Percentiles rank a stretch among this genome's conserved stretches.
phyloP scores from a whole-genome alignment of 2,888 invertebrate genomes.

The Gryllus longicercus region DNA sequence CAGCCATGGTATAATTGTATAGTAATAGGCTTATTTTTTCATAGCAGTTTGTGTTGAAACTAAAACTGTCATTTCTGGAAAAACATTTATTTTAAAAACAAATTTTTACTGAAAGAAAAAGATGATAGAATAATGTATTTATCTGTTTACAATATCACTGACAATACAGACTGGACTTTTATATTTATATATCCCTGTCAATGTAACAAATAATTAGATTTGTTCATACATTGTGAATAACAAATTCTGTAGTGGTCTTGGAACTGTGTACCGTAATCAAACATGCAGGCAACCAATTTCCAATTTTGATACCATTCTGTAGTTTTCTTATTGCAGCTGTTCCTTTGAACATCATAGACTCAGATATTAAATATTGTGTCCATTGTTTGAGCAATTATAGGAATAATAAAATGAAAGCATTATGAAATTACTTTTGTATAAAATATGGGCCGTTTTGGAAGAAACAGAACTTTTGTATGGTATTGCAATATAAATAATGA shows the following conservation, averaged over 20 bases:
- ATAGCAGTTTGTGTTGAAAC: not conserved
- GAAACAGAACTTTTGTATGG: no score
- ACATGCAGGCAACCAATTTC: not conserved
- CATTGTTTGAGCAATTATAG: not conserved
- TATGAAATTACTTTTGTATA: no score
- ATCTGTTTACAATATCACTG: conserved; percentile 8
- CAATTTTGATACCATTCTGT: not conserved
- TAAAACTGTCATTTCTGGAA: no score
- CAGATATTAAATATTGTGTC: not conserved
- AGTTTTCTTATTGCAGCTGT: conserved; percentile 8
- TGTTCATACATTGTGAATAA: not conserved
- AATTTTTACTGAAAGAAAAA: not conserved
- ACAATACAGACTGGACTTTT: conserved; percentile 17
- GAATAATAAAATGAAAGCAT: no score
- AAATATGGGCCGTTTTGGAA: no score
- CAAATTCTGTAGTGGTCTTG: not conserved
- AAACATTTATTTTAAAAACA: no score
- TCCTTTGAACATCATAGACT: not conserved
- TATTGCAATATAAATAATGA: no score
- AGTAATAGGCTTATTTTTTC: not conserved
- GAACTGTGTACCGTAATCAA: no score
- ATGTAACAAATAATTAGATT: not conserved
- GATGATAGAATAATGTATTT: not conserved
- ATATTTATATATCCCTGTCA: not conserved
- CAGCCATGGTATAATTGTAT: not conserved